Evolutionary conservation across 2,797 vertebrate genomes (phyloP).

Genomic region (Borostomias antarcticus): DNA sequence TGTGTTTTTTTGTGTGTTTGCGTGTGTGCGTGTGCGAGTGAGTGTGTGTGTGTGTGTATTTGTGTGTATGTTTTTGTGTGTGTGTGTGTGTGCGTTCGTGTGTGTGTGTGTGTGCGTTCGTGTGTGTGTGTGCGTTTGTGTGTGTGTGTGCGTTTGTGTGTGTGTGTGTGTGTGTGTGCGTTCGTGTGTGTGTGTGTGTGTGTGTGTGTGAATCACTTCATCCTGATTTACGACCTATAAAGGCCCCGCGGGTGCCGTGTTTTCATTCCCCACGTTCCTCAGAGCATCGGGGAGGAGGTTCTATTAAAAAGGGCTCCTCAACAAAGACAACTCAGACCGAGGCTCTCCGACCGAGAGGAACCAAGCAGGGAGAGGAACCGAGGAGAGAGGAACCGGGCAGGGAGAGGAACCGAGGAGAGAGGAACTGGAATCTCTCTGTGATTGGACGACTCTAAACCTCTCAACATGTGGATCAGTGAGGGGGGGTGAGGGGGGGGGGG

Average conservation of each 20-base stretch:
- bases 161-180: slow-evolving; percentile 9
- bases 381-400: slow-evolving; percentile 38
- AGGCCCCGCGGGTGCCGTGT: slow-evolving; percentile 66
- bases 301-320: slow-evolving; percentile 38
- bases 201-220: slow-evolving; percentile 62
- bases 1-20: slow-evolving; percentile 6
- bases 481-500: too few species aligned
- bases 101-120: slow-evolving; percentile 42
- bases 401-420: slow-evolving; percentile 50
- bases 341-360: slow-evolving; percentile 11
- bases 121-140: slow-evolving; percentile 49
- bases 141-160: slow-evolving; percentile 9
- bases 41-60: too few species aligned
- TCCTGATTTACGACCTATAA: slow-evolving; percentile 78
- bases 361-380: slow-evolving; percentile 29
- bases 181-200: too few species aligned
- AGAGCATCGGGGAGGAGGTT: slow-evolving; percentile 54
- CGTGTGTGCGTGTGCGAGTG: slow-evolving; percentile 1
- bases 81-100: slow-evolving; percentile 28
- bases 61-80: too few species aligned
- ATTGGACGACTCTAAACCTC: slow-evolving; percentile 7
- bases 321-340: slow-evolving; percentile 7
- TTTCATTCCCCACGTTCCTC: slow-evolving; percentile 76
- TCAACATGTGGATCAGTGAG: slow-evolving; percentile 32
- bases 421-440: slow-evolving; percentile 36